These are phyloP conservation scores for Lepidochrysops patricia DNA, from an alignment of 2,888 invertebrate species.

Conservation along the genomic window DNA sequence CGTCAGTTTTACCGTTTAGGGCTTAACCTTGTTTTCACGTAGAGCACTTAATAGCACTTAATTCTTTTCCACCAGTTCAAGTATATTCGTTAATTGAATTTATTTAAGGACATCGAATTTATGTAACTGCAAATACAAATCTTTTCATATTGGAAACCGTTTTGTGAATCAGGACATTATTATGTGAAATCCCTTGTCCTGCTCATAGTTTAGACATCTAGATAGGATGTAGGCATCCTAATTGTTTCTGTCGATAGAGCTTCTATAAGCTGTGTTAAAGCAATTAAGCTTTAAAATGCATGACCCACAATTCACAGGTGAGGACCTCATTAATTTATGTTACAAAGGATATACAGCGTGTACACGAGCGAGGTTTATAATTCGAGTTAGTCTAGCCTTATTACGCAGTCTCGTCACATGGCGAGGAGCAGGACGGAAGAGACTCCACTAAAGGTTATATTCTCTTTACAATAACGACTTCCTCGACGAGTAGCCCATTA, in stretches of 20 bases:
- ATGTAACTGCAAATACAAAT: too few relatives aligned
- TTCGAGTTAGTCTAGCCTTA: conserved; percentile 2
- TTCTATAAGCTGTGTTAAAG: too few relatives aligned
- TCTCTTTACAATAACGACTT: conserved; percentile 14
- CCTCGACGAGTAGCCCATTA: conserved; percentile 11
- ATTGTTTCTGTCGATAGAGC: too few relatives aligned
- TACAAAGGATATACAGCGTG: neutral
- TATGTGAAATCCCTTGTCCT: too few relatives aligned
- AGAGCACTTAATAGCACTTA: neutral
- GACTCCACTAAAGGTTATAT: conserved; percentile 5
- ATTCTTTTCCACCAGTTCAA: neutral
- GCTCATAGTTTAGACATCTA: too few relatives aligned
- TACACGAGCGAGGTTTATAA: conserved; percentile 1
- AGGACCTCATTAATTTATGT: neutral
- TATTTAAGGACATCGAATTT: neutral
- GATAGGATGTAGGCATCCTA: too few relatives aligned
- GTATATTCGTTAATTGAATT: neutral
- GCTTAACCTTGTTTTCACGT: neutral
- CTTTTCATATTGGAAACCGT: too few relatives aligned
- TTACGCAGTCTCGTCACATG: conserved; percentile 6
- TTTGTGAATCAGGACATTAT: too few relatives aligned
- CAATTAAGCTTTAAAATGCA: neutral
- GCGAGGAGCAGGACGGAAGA: neutral
- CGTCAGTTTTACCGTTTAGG: neutral
- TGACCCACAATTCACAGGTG: neutral